Base-by-base conservation (phyloP, 92 coral and sea anemone genomes). In the Zoanthus sansibaricus region DNA sequence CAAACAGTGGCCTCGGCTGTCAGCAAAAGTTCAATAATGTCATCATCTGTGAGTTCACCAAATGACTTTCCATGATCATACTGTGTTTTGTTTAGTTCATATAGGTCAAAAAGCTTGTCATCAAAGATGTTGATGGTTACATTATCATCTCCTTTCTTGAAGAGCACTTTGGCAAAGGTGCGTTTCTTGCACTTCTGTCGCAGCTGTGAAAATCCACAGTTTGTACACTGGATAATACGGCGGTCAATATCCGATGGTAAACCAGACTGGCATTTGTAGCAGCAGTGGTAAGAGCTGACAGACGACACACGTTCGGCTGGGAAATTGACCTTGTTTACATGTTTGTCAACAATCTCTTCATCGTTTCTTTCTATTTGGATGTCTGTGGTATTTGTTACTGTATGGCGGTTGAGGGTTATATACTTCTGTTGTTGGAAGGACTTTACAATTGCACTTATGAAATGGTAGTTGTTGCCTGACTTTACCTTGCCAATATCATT, bases 131-230 rank as follows among this genome's bases (percentile, higher is more conserved):
- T 88, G 33, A 88, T 11, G 79, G 90, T 52, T 14, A 88, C 10
- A 9, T 78, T 75, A 30, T 67, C 48, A 16, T 61, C 68, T 61
- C 25, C 68, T 61, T 61, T 61, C 44, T 75, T 47, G 59, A 83
- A 83, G 16, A 75, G 83, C 47, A 86, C 84, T 83, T 83, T 83
- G 15, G 88, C 88, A 82, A 82, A 33, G 44, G 87, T 83, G 54
- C 80, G 71, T 21, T 73, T 83, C 68, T 85, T 45, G 80, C 91
- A 89, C 47, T 89, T 83, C 66, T 76, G 69, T 75, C 37, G 76
- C 15, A 89, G 82, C 61, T 89, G 91, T 21, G 83, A 88, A 91
- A 86, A 76, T 6, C 85, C 88, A 87, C 91, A 91, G 71, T 56
- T 87, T 30, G 90, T 74, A 33, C 91, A 87, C 30, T 82, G 76